These are phyloP conservation scores for Istiophorus platypterus DNA, from an alignment of 2,113 vertebrate genomes.

Conservation along the genomic window DNA sequence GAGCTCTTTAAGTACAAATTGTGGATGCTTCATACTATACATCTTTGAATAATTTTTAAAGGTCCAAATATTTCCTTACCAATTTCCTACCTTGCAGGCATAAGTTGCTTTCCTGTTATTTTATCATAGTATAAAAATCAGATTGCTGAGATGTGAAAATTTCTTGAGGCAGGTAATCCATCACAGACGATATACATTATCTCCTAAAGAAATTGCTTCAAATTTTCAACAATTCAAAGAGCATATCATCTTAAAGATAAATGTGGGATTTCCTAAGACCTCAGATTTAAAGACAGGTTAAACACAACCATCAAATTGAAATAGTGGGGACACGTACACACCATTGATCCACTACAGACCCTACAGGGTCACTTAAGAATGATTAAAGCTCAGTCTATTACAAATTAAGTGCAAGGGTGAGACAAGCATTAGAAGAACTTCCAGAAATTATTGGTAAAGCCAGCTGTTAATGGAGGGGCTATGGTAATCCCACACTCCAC, in stretches of 20 bases:
- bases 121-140: conserved; percentile 3
- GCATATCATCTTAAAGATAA: not conserved
- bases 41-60: not conserved
- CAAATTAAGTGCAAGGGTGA: not conserved
- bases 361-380: not conserved
- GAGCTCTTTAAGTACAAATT: not conserved
- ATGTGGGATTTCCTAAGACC: not conserved
- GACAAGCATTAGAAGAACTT: not conserved
- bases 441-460: not conserved
- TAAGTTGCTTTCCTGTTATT: not conserved
- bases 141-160: not conserved
- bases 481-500: not conserved
- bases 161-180: not conserved
- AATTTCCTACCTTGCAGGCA: not conserved
- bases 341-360: not conserved
- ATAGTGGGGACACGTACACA: not conserved
- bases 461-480: not conserved
- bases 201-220: not conserved
- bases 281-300: conserved; percentile 3
- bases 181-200: not conserved
- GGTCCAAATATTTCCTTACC: not conserved
- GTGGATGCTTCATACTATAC: not conserved
- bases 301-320: not conserved
- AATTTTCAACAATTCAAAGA: not conserved
- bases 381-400: not conserved